These are phyloP conservation scores for Heterocephalus glaber DNA, from an alignment of 2,113 vertebrate genomes.

Conservation along the genomic window DNA sequence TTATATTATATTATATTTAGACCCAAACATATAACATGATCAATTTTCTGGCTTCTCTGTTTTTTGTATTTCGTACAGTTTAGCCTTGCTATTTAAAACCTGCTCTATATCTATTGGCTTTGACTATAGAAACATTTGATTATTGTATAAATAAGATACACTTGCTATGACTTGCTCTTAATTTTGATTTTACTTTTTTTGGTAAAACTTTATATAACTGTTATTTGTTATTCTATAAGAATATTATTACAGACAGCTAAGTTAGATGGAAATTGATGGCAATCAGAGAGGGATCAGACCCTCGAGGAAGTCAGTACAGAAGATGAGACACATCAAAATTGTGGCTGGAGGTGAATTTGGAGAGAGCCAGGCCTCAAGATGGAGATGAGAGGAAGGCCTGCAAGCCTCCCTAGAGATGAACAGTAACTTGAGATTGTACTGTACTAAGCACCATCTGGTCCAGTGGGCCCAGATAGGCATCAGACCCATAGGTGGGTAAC, in stretches of 20 bases:
- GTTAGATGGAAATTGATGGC: not conserved
- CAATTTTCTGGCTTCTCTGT: not conserved
- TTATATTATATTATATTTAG: not conserved
- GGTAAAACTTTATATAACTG: not conserved
- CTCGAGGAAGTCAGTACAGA: not conserved
- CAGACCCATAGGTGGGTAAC: not conserved
- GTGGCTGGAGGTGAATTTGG: not conserved
- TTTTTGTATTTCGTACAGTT: not conserved
- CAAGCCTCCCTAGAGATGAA: not conserved
- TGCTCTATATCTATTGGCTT: not conserved
- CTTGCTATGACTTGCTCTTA: not conserved
- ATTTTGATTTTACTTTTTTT: not conserved
- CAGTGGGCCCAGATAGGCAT: not conserved
- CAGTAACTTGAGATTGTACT: not conserved
- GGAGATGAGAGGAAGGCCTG: not conserved
- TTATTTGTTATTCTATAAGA: not conserved
- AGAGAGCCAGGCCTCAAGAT: not conserved
- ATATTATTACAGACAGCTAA: not conserved
- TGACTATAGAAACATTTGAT: not conserved
- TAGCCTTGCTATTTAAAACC: not conserved
- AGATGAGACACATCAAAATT: not conserved
- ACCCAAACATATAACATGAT: not conserved
- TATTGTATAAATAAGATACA: not conserved
- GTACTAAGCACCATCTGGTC: not conserved
- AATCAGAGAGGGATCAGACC: not conserved